Evolutionary conservation across 2,113 vertebrate genomes (phyloP).

Genomic region (Ptychochromis oligacanthus): DNA sequence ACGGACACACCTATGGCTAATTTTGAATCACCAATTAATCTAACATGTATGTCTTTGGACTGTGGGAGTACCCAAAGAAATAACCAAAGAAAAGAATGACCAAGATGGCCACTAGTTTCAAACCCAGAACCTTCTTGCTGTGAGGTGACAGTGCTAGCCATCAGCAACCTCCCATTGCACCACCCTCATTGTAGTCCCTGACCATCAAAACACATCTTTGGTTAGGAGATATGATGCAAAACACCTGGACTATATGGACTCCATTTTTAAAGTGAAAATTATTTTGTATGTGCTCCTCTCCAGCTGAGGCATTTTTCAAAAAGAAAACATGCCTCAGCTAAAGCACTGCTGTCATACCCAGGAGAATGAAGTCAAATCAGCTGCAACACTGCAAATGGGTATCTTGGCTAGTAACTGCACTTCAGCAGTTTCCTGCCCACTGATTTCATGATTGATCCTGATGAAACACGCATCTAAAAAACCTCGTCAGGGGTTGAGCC

Average conservation of each 20-base stretch:
- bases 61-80: neutral
- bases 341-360: conserved; percentile 15
- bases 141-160: neutral
- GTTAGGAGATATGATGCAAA: neutral
- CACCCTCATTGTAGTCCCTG: neutral
- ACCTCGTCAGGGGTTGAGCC: neutral
- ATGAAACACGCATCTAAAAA: no score
- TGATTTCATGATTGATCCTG: conserved; percentile 35
- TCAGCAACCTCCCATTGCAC: neutral
- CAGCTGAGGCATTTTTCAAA: conserved; percentile 25
- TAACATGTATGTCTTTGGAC: neutral
- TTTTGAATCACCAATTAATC: neutral
- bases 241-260: neutral
- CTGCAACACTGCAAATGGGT: conserved; percentile 28
- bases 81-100: neutral
- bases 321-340: neutral
- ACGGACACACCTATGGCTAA: neutral
- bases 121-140: neutral
- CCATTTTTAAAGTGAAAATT: conserved; percentile 20
- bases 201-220: neutral
- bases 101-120: neutral
- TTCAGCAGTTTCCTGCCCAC: conserved; percentile 19
- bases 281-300: conserved; percentile 1
- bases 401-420: conserved; percentile 22
- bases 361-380: conserved; percentile 37